Evolutionary conservation across 2,797 vertebrate species (phyloP).

Genomic region (Channallabes apus): DNA sequence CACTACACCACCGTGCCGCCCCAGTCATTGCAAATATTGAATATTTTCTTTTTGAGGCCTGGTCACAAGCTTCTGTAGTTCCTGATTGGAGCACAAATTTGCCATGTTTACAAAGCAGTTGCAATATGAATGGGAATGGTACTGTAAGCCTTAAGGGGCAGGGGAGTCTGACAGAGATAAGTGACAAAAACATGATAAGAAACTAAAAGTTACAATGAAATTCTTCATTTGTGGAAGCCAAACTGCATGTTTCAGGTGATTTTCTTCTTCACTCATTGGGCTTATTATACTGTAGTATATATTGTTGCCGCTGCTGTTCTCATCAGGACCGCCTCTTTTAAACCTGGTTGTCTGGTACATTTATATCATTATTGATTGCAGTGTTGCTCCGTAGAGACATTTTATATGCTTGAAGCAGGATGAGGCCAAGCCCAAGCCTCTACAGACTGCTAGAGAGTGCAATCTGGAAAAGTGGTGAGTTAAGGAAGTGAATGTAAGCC

Average conservation of each 20-base stretch:
- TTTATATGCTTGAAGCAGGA: not conserved
- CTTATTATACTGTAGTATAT: conserved; percentile 1
- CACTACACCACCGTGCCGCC: too few relatives aligned
- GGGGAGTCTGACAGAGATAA: not conserved
- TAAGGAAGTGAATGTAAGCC: not conserved
- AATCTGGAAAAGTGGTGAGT: not conserved
- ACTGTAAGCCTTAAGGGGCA: too few relatives aligned
- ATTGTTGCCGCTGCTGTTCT: not conserved
- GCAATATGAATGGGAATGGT: not conserved
- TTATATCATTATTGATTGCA: conserved; percentile 23
- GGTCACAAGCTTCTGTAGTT: not conserved
- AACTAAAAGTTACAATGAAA: not conserved
- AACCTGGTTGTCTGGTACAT: not conserved
- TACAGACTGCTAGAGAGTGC: not conserved
- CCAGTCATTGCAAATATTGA: not conserved
- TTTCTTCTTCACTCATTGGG: not conserved
- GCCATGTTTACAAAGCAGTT: not conserved
- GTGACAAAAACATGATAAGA: too few relatives aligned
- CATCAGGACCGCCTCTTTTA: not conserved
- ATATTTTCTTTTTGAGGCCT: not conserved
- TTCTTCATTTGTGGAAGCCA: not conserved
- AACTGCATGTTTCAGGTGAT: not conserved
- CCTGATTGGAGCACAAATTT: not conserved
- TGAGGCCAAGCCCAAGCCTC: not conserved
- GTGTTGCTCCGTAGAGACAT: not conserved